Conservation (phyloP, 2,113 vertebrate genomes). For the Sander lucioperca region DNA sequence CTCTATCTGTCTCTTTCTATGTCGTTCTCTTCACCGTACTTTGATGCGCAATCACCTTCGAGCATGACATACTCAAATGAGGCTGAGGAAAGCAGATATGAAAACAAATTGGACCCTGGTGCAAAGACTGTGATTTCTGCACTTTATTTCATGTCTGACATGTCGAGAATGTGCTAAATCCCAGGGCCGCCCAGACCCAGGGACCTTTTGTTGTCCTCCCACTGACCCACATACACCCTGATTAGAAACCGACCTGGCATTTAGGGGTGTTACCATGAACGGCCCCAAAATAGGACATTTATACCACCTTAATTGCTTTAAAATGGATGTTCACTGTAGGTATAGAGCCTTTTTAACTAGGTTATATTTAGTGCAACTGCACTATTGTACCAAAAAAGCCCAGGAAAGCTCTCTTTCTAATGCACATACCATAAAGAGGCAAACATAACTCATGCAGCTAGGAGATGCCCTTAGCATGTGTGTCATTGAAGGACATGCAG, state of each 20-base stretch:
- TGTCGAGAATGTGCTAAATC: conserved; percentile 77
- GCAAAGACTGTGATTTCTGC: conserved; percentile 24
- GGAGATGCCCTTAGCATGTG: conserved; percentile 19
- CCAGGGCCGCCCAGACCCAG: neutral
- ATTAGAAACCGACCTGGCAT: conserved; percentile 72
- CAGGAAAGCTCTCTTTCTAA: neutral
- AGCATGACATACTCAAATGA: neutral
- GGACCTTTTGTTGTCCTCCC: conserved; percentile 70
- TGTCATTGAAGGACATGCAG: conserved; percentile 26
- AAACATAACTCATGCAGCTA: conserved; percentile 1
- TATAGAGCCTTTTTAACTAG: conserved; percentile 31
- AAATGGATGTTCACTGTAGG: conserved; percentile 55
- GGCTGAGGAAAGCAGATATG: neutral
- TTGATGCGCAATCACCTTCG: conserved; percentile 34
- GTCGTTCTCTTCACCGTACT: conserved; percentile 20
- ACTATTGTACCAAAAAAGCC: conserved; percentile 6
- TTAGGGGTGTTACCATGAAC: conserved; percentile 49
- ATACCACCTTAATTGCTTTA: conserved; percentile 64
- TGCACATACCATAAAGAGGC: conserved; percentile 17
- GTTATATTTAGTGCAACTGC: conserved; percentile 32
- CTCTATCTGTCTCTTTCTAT: conserved; percentile 5
- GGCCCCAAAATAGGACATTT: conserved; percentile 68
- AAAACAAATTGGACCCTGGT: conserved; percentile 42
- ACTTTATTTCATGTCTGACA: conserved; percentile 57
- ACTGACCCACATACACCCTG: conserved; percentile 79